Conservation (phyloP, 2,113 vertebrate genomes). For the Prinia subflava region DNA sequence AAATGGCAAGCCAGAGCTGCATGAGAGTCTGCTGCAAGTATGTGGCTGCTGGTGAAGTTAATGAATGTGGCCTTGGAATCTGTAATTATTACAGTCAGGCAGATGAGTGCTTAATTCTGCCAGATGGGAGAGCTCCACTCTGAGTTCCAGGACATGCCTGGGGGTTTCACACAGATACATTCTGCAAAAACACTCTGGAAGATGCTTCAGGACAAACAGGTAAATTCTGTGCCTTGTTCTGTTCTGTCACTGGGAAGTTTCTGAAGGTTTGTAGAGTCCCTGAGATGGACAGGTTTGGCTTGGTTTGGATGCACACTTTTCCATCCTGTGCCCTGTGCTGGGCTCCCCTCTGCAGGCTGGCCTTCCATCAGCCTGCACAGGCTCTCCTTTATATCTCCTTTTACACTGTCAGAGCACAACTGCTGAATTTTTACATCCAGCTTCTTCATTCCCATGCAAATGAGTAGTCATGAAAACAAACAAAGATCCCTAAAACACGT, state of each 20-base stretch:
- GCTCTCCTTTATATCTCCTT: not conserved
- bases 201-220: not conserved
- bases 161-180: not conserved
- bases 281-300: not conserved
- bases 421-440: not conserved
- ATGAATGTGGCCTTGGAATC: not conserved
- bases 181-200: not conserved
- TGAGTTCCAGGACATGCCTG: not conserved
- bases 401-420: not conserved
- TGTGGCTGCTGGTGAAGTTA: not conserved
- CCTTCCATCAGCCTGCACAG: not conserved
- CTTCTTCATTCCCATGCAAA: not conserved
- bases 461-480: not conserved
- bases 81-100: not conserved
- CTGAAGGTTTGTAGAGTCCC: not conserved
- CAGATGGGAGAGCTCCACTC: not conserved
- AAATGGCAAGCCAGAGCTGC: not conserved
- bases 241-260: not conserved
- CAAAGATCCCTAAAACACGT: fast-evolving
- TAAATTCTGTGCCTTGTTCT: not conserved
- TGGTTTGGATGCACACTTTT: fast-evolving
- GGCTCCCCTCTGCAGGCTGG: not conserved
- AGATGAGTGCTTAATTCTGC: not conserved
- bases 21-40: not conserved
- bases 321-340: not conserved